Evolutionary conservation across 2,797 vertebrate species (phyloP).

Genomic region (Enteromius unitaeniatus): DNA sequence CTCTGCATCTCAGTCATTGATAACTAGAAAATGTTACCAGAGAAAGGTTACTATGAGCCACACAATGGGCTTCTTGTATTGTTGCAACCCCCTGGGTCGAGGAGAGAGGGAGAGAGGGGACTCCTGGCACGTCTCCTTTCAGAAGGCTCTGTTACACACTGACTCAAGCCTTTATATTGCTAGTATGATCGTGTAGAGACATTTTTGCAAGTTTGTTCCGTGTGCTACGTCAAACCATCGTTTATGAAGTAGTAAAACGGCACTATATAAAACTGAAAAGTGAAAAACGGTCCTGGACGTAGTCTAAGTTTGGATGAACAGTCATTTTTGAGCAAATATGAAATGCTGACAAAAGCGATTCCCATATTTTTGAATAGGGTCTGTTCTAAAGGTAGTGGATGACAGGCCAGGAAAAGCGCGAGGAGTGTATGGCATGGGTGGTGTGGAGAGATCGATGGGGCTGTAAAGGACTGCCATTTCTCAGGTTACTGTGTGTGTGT

Average conservation of each 20-base stretch:
- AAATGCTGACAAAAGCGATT: not conserved
- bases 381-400: not conserved
- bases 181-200: conserved; percentile 28
- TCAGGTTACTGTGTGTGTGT: conserved; percentile 63
- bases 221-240: not conserved
- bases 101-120: conserved; percentile 14
- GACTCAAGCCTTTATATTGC: conserved; percentile 24
- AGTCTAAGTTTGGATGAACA: not conserved
- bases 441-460: conserved; percentile 62
- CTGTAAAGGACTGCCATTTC: conserved; percentile 60
- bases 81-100: conserved; percentile 46
- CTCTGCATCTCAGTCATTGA: conserved; percentile 52
- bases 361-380: not conserved
- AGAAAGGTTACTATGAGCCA: conserved; percentile 62
- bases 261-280: not conserved
- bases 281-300: not conserved
- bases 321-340: not conserved
- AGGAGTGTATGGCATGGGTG: conserved; percentile 35
- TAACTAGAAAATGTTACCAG: conserved; percentile 55
- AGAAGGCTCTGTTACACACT: conserved; percentile 39
- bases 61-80: conserved; percentile 63
- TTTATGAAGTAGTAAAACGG: not conserved
- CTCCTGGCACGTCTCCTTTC: conserved; percentile 31
- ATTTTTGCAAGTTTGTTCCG: not conserved
- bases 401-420: not conserved